Conservation (phyloP, 2,113 vertebrate species). For the Nematolebias whitei region DNA sequence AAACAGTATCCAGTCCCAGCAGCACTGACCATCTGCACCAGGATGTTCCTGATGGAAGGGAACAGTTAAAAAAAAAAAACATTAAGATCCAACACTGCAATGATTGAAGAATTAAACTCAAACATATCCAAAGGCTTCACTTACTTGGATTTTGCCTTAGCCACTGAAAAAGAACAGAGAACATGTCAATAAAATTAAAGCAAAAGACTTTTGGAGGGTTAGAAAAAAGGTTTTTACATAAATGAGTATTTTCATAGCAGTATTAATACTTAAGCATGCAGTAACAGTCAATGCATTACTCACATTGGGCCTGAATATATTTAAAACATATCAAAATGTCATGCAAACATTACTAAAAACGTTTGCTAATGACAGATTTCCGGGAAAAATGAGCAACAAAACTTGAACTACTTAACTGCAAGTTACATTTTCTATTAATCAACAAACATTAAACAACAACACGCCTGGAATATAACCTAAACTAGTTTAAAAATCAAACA, state of each 20-base stretch:
- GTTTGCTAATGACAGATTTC: too few species aligned
- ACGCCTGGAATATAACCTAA: neutral
- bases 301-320: too few species aligned
- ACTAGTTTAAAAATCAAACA: too few species aligned
- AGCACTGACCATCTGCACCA: constrained; percentile 93
- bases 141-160: constrained; percentile 85
- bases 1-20: constrained; percentile 90
- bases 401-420: neutral
- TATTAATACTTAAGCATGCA: too few species aligned
- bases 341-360: too few species aligned
- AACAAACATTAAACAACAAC: too few species aligned
- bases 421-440: too few species aligned
- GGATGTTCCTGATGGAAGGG: constrained; percentile 78
- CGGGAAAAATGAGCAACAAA: neutral
- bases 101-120: neutral
- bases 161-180: constrained; percentile 64
- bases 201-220: too few species aligned
- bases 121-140: constrained; percentile 31
- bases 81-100: neutral
- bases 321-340: too few species aligned
- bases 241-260: too few species aligned
- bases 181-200: neutral
- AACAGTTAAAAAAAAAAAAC: neutral
- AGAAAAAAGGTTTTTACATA: too few species aligned
- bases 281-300: too few species aligned